phyloP scores from a whole-genome alignment of 2,797 vertebrate genomes.

The Tachyglossus aculeatus region DNA sequence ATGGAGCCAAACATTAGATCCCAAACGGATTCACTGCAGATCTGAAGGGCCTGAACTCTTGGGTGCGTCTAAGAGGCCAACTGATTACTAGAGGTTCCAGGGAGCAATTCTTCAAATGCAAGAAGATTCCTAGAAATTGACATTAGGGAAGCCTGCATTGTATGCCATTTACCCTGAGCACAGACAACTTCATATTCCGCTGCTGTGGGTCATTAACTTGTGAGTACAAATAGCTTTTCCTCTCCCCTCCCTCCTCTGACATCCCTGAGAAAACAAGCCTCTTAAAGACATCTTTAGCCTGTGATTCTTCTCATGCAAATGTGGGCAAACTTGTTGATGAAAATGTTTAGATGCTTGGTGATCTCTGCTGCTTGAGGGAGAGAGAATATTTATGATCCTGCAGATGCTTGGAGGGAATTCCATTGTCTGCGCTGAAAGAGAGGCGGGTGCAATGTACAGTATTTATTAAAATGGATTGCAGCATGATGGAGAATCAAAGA shows the following conservation, averaged over 20 bases:
- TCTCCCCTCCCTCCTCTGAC: background rate
- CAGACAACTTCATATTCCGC: background rate
- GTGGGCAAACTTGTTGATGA: background rate
- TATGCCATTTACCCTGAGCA: background rate
- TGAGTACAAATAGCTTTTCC: constrained; percentile 5
- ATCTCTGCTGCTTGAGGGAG: constrained; percentile 20
- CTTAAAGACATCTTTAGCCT: background rate
- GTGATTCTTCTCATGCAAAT: background rate
- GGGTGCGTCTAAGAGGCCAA: background rate
- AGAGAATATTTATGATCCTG: constrained; percentile 5
- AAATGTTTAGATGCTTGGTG: background rate
- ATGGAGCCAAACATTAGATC: background rate
- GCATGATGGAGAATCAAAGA: background rate
- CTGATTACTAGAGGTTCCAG: background rate
- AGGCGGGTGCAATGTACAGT: background rate
- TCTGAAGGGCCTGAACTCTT: constrained; percentile 3
- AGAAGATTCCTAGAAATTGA: background rate
- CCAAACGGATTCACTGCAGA: background rate
- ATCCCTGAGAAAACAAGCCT: background rate
- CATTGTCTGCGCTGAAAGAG: constrained; percentile 39
- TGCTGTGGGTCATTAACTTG: constrained; percentile 2
- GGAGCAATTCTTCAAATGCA: background rate
- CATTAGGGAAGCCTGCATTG: background rate
- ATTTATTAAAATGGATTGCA: constrained; percentile 36
- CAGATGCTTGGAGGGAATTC: constrained; percentile 25